Evolutionary conservation across 2,888 invertebrate genomes (phyloP).

Genomic region (Hirtodrosophila histrioides): DNA sequence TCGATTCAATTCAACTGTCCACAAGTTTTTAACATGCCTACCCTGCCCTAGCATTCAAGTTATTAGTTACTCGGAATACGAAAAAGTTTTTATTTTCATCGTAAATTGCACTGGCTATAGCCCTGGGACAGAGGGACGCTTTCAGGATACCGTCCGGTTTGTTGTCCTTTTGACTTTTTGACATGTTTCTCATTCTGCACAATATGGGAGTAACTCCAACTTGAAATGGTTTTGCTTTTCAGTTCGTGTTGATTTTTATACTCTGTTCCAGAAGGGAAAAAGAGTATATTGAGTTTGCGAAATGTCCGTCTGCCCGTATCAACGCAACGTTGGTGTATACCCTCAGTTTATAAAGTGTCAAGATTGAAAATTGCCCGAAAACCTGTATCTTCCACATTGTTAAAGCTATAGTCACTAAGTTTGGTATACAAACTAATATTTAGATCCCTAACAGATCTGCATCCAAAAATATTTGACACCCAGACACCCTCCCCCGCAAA

Average conservation of each 20-base stretch:
- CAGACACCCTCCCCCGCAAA: too few relatives aligned
- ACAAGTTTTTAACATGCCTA: conserved; percentile 28
- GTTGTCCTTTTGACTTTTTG: conserved; percentile 44
- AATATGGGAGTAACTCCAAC: conserved; percentile 33
- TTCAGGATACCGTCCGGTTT: conserved; percentile 37
- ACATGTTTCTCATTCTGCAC: conserved; percentile 31
- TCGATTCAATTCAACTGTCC: conserved; percentile 18
- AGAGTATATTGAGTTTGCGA: too few relatives aligned
- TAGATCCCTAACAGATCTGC: too few relatives aligned
- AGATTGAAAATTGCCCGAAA: too few relatives aligned
- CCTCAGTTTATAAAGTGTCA: too few relatives aligned
- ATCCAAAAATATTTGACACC: too few relatives aligned
- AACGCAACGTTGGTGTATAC: too few relatives aligned
- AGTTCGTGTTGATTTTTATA: background rate
- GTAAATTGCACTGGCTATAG: conserved; percentile 44
- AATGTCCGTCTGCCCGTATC: background rate
- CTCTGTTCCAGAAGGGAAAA: background rate
- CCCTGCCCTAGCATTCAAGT: background rate
- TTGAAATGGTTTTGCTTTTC: conserved; percentile 11
- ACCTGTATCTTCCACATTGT: too few relatives aligned
- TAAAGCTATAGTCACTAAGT: too few relatives aligned
- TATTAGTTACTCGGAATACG: conserved; percentile 32
- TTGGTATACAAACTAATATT: too few relatives aligned
- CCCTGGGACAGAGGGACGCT: conserved; percentile 28
- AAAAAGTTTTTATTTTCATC: conserved; percentile 47